These are phyloP conservation scores for Notechis scutatus DNA, from an alignment of 2,113 vertebrate genomes.

Conservation along the genomic window DNA sequence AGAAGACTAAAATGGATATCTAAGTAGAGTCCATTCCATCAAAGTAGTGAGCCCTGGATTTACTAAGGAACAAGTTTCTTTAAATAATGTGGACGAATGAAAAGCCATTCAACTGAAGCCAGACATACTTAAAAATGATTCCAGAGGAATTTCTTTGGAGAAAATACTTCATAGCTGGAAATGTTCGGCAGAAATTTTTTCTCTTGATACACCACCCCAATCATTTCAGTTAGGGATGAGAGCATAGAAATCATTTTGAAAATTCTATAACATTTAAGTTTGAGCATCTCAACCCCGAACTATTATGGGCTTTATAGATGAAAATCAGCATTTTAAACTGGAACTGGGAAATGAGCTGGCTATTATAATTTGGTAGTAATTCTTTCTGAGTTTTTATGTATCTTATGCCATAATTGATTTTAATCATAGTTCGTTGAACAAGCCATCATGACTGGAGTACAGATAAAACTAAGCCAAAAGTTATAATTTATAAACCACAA, in stretches of 20 bases:
- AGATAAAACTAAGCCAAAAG: not conserved
- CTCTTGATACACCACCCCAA: not conserved
- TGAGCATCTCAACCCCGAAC: not conserved
- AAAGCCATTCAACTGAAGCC: not conserved
- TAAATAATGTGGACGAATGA: not conserved
- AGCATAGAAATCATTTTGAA: not conserved
- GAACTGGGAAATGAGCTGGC: not conserved
- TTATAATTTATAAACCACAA: not conserved
- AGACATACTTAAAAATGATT: not conserved
- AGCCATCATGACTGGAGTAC: not conserved
- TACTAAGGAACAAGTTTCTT: not conserved
- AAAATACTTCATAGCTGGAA: not conserved
- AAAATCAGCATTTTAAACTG: not conserved
- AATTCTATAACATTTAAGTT: not conserved
- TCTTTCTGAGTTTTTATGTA: not conserved
- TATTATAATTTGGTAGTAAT: not conserved
- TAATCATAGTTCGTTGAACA: not conserved
- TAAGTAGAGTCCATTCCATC: not conserved
- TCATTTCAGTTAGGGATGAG: not conserved
- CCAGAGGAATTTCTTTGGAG: not conserved
- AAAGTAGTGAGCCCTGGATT: not conserved
- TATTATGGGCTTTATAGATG: not conserved
- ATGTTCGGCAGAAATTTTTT: not conserved
- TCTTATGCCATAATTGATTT: not conserved
- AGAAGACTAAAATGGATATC: not conserved